Evolutionary conservation across 2,888 invertebrate genomes (phyloP).

Genomic region (Lasioglossum morio): DNA sequence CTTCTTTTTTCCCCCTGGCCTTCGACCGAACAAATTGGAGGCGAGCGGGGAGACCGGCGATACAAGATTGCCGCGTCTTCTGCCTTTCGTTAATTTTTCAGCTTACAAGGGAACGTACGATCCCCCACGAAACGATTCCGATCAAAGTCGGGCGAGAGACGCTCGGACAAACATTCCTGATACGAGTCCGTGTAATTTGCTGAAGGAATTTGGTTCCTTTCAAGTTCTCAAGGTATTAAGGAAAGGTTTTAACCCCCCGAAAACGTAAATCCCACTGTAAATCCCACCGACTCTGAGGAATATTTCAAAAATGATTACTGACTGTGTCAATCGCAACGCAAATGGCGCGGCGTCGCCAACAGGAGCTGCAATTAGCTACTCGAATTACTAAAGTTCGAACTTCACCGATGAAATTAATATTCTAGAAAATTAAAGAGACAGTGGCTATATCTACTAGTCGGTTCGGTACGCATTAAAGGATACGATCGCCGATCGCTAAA

Average conservation of each 20-base stretch:
- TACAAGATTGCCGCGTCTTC: constrained; percentile 2
- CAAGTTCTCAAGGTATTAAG: background rate
- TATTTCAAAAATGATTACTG: background rate
- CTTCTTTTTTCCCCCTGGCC: constrained; percentile 34
- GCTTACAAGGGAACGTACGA: background rate
- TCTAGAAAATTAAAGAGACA: too few relatives aligned
- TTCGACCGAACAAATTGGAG: constrained; percentile 43
- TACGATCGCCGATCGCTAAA: background rate
- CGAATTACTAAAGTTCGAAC: background rate
- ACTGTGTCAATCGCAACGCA: background rate
- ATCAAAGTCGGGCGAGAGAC: background rate
- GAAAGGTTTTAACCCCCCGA: background rate
- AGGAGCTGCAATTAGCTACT: background rate
- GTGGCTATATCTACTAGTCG: background rate
- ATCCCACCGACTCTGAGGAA: background rate
- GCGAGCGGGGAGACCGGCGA: background rate
- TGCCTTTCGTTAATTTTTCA: constrained; percentile 1
- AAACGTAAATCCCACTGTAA: background rate
- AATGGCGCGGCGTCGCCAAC: background rate
- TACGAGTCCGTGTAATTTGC: background rate
- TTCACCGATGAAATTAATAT: background rate
- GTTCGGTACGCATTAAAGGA: background rate
- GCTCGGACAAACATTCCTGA: background rate
- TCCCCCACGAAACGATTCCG: background rate
- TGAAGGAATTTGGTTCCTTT: background rate